Evolutionary conservation across 2,113 vertebrate genomes (phyloP).

Genomic region (Oxyruncus cristatus): DNA sequence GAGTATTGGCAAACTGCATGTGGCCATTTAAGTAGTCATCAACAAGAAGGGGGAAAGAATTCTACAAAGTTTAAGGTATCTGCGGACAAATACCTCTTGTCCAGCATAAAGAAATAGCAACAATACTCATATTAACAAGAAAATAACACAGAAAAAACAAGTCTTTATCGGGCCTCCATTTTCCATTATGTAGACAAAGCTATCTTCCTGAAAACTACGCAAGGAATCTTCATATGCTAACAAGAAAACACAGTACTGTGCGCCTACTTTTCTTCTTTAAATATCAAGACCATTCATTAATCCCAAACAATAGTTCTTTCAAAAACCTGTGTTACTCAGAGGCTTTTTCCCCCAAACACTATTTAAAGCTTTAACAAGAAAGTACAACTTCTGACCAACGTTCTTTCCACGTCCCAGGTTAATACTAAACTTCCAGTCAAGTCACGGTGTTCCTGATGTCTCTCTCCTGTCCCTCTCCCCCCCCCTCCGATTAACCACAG

Average conservation of each 20-base stretch:
- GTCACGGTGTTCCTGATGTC: neutral
- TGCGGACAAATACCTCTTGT: neutral
- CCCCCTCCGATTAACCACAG: neutral
- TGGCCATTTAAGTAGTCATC: neutral
- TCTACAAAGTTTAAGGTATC: neutral
- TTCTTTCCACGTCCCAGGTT: neutral
- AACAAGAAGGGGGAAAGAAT: neutral
- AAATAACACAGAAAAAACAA: neutral
- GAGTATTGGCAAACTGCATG: neutral
- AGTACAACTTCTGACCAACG: neutral
- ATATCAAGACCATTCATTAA: neutral
- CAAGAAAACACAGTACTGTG: neutral
- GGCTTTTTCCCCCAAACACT: neutral
- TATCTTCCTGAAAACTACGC: neutral
- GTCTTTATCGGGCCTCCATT: neutral
- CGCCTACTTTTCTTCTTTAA: neutral
- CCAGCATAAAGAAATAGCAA: neutral
- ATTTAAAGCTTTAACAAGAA: neutral
- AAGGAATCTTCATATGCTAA: accelerated
- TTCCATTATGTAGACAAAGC: neutral
- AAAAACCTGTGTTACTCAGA: neutral
- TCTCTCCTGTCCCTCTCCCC: neutral
- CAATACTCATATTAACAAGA: neutral
- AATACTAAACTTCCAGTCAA: neutral
- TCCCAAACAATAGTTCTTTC: neutral